Conservation (phyloP, 30 jellyfish, hydroid and myxozoan genomes). For the Aurelia coerulea region DNA sequence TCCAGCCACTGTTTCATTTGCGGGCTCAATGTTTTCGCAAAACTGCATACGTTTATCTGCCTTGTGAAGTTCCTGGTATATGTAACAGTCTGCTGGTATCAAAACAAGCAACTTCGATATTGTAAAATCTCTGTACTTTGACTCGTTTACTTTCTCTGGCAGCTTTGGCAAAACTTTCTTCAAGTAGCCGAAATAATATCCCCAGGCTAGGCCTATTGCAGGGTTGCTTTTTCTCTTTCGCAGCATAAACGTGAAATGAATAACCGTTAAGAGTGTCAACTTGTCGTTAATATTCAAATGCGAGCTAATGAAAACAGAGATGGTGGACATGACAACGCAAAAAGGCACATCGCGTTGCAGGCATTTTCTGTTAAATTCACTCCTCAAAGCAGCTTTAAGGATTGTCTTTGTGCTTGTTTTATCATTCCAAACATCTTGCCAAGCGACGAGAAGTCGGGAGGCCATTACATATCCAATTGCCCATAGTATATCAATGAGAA, state of each 20-base stretch:
- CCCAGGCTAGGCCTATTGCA: constrained; percentile 56
- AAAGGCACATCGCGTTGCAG: background rate
- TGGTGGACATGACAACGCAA: background rate
- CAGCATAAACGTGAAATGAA: background rate
- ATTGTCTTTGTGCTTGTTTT: background rate
- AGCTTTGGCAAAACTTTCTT: constrained; percentile 50
- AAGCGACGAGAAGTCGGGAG: background rate
- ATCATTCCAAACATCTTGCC: background rate
- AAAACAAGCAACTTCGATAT: constrained; percentile 19
- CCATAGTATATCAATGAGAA: background rate
- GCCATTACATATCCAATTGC: background rate
- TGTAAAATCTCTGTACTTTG: constrained; percentile 9
- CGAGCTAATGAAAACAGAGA: background rate
- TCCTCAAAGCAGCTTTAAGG: constrained; percentile 18
- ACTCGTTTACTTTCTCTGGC: constrained; percentile 4
- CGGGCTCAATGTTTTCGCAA: constrained; percentile 20
- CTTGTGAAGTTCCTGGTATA: constrained; percentile 3
- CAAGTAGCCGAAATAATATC: constrained; percentile 49
- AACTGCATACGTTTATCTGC: constrained; percentile 17
- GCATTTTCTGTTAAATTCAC: constrained; percentile 20
- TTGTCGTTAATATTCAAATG: background rate
- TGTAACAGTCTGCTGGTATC: constrained; percentile 55
- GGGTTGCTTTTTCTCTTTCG: constrained; percentile 3
- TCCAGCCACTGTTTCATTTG: constrained; percentile 32
- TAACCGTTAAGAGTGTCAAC: background rate